phyloP scores from a whole-genome alignment of 2,113 vertebrate species.

The Okapia johnstoni region DNA sequence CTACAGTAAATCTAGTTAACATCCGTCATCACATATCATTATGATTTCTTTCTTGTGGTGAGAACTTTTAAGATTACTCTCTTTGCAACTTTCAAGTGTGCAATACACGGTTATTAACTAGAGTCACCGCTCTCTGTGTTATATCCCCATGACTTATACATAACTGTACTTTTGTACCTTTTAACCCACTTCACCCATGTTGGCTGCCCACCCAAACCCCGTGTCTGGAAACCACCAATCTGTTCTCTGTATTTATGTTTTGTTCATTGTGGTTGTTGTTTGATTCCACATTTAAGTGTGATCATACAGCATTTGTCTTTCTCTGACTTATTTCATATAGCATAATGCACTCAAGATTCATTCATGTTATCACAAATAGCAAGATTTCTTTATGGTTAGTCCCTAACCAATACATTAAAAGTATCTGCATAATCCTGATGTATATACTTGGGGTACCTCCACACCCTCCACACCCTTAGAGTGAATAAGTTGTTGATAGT shows the following conservation, averaged over 20 bases:
- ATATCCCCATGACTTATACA: not conserved
- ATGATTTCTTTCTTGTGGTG: not conserved
- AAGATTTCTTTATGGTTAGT: not conserved
- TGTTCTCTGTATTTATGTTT: not conserved
- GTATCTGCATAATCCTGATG: not conserved
- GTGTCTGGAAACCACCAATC: not conserved
- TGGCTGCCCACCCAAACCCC: not conserved
- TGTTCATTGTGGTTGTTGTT: not conserved
- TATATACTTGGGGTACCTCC: not conserved
- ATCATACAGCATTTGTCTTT: not conserved
- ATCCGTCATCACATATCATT: not conserved
- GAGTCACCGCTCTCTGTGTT: rapidly evolving
- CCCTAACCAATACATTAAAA: not conserved
- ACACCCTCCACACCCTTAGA: not conserved
- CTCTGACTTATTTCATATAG: not conserved
- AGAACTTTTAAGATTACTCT: not conserved
- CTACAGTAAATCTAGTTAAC: not conserved
- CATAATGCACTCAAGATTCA: not conserved
- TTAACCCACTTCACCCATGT: not conserved
- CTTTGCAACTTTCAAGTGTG: not conserved
- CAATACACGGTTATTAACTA: not conserved
- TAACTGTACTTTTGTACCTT: not conserved
- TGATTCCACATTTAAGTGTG: not conserved
- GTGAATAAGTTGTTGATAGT: not conserved
- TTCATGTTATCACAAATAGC: not conserved